These are phyloP conservation scores for Chrysemys picta DNA, from an alignment of 2,113 vertebrate genomes.

Conservation along the genomic window DNA sequence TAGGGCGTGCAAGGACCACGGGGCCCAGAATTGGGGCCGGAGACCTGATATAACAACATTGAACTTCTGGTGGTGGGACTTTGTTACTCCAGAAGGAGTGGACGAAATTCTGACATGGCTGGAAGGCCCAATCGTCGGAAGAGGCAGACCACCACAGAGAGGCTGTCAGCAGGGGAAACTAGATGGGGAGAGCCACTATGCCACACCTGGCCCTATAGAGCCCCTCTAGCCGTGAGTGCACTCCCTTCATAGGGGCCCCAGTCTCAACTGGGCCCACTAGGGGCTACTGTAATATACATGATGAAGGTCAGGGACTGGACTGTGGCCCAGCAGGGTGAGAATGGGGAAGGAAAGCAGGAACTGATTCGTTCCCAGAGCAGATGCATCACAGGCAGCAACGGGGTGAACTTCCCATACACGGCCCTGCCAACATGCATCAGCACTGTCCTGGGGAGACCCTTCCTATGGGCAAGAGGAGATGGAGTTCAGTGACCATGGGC, in stretches of 20 bases:
- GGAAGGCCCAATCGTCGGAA: neutral
- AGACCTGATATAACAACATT: neutral
- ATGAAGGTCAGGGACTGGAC: neutral
- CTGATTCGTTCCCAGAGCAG: neutral
- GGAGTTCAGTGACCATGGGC: neutral
- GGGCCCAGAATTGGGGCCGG: neutral
- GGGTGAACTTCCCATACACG: neutral
- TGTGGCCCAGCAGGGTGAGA: neutral
- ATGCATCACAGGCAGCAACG: neutral
- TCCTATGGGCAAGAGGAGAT: neutral
- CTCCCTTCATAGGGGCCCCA: neutral
- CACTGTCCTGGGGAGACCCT: neutral
- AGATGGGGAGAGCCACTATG: too few species aligned
- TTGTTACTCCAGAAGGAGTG: neutral
- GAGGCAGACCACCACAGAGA: neutral
- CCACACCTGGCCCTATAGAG: too few species aligned
- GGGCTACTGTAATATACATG: neutral
- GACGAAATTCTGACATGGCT: neutral
- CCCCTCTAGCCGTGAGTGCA: neutral
- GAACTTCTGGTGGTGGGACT: neutral
- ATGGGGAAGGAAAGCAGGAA: neutral
- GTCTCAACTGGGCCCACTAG: neutral
- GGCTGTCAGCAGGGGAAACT: neutral
- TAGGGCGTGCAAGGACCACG: too few species aligned
- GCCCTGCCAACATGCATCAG: neutral